A percentile compares a stretch with the other conserved stretches of the same genome.
Conservation (phyloP, 2,888 invertebrate genomes). For the Parthenolecanium corni region DNA sequence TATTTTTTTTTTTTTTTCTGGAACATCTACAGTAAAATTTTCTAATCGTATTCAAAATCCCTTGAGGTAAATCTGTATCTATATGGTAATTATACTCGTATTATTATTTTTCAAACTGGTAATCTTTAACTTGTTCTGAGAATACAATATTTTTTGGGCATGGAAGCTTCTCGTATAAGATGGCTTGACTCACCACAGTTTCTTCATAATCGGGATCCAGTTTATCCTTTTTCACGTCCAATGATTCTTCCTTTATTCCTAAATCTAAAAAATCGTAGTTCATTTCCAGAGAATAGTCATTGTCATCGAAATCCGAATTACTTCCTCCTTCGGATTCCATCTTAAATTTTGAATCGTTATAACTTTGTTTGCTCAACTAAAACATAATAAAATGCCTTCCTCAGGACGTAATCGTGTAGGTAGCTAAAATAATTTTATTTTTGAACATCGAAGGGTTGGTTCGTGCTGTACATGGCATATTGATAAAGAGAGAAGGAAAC, state of each 20-base stretch:
- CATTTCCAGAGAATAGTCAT: constrained; percentile 9
- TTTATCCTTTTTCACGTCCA: constrained; percentile 18
- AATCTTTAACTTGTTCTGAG: no score
- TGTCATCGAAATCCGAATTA: constrained; percentile 20
- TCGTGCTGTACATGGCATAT: neutral
- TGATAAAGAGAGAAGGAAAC: neutral
- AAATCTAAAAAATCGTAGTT: constrained; percentile 13
- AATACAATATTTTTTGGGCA: no score
- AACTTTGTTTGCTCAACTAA: constrained; percentile 19
- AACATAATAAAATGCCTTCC: neutral
- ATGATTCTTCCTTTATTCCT: constrained; percentile 3
- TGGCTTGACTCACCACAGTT: neutral
- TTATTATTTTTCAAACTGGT: no score
- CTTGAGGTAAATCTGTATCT: no score
- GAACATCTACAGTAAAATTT: no score
- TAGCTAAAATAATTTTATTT: neutral
- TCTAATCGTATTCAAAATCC: no score
- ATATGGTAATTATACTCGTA: no score
- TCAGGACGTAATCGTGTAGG: neutral
- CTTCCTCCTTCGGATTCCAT: constrained; percentile 17
- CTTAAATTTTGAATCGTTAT: constrained; percentile 19
- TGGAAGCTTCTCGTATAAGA: neutral
- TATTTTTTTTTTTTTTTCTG: no score
- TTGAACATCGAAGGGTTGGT: neutral
- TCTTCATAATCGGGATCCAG: constrained; percentile 5